Evolutionary conservation across 2,113 vertebrate genomes (phyloP), one percentile per base, ranked within the genome.

Genomic region (Myotis yumanensis): DNA sequence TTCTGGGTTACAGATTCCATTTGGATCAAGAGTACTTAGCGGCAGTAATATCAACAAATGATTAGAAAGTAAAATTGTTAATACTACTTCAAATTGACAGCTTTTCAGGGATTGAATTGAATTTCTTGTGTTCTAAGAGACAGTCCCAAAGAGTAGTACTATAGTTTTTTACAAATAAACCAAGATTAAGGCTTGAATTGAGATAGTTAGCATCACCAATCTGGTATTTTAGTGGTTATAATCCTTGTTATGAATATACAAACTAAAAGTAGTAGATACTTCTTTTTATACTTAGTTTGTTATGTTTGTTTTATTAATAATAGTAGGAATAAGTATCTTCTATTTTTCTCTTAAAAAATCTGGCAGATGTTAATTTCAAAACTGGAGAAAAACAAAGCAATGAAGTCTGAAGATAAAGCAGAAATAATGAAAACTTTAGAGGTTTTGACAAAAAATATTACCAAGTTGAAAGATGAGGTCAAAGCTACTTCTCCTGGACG

Each of bases 391-490:
- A 99, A 99, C 96, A 99, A 99, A 98, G 66, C 97, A 23, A 99
- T 99, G 98, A 99, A 99, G 95, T 98, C 98, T 30, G 99, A 99
- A 97, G 99, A 99, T 95, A 99, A 99, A 98, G 98, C 99, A 71
- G 99, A 99, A 98, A 99, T 99, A 90, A 99, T 99, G 99, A 99
- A 99, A 97, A 99, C 99, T 4, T 97, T 99, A 97, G 98, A 98
- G 92, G 98, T 97, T 37, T 98, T 99, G 91, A 99, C 99, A 72
- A 99, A 99, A 95, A 99, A 98, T 97, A 99, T 99, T 97, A 99
- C 99, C 75, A 99, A 99, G 96, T 99, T 99, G 89, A 99, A 99
- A 97, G 99, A 99, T 97, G 99, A 99, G 97, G 99, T 99, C 87
- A 99, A 99, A 98, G 98, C 98, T 81, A 98, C 98, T 95, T 99